Base-by-base conservation (phyloP, 2,797 vertebrate genomes). In the Amblyopsis hoosieri region DNA sequence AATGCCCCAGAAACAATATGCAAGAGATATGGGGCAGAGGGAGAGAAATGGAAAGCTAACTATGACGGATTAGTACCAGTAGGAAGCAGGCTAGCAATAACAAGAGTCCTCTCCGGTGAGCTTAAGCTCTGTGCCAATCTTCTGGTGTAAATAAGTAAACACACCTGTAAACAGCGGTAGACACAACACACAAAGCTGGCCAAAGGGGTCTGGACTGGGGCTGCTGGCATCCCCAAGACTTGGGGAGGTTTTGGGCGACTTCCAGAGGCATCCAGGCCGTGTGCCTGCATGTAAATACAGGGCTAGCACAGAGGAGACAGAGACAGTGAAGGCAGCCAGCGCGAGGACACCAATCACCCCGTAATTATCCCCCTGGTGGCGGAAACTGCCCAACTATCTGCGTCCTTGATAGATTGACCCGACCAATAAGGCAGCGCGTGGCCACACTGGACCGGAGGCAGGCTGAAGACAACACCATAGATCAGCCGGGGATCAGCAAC, bases 141-240 rank as follows among this genome's bases (percentile, higher is more conserved):
- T 49, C 82, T 91, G 93, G 92, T 96, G 94, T 97, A 96, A 96
- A 92, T 96, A 97, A 94, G 82, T 87, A 89, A 93, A 92, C 89
- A 86, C 85, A 91, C 94, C 92, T 94, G 94, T 93, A 94, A 94
- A 92, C 92, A 92, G 85, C 67, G 81, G 81, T 88, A 87, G 89
- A 62, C 58, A 67, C 12, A 48, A 10, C 7, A 48, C n/a, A 67
- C 70, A 75, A 69, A 72, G 47, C 47, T 14, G 47, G 47, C 47
- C 12, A 14, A 48, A 48, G 12, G 10, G 47, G 47, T 14, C 47
- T 12, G 89, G 54, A 84, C 84, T 46, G 67, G 50, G 87, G 82
- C 85, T 87, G 72, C 81, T 67, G 62, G 79, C 65, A 63, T 72
- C 2, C 71, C 70, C 55, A 0, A 42, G 74, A 66, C 72, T 74